phyloP scores from a whole-genome alignment of 2,113 vertebrate genomes.

The Cyphomyrus plagiostoma region DNA sequence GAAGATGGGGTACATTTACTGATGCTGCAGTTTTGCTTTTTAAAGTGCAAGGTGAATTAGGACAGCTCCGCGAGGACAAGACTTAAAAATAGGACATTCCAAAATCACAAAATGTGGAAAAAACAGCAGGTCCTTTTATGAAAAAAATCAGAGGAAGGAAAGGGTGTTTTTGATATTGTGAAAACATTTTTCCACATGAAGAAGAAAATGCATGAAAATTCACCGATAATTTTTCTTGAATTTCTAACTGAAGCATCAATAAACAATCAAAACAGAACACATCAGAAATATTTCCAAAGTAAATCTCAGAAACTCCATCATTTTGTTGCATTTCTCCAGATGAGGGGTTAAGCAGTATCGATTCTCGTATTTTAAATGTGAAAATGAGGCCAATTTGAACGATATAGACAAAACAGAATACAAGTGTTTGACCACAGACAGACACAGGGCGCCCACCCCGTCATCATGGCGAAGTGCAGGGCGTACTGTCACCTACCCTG shows the following conservation, averaged over 20 bases:
- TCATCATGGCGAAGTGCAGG: background rate
- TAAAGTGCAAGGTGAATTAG: background rate
- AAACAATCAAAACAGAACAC: background rate
- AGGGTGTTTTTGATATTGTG: background rate
- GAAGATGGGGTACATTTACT: background rate
- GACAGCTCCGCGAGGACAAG: background rate
- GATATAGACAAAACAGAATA: background rate
- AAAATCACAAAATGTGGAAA: background rate
- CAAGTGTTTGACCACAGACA: background rate
- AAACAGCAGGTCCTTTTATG: background rate
- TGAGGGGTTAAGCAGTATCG: background rate
- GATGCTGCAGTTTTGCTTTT: background rate
- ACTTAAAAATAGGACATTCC: background rate
- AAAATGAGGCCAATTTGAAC: background rate
- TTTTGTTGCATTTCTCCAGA: background rate
- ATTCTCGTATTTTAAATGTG: background rate
- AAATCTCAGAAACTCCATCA: background rate
- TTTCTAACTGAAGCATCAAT: background rate
- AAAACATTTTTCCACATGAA: background rate
- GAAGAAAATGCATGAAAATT: background rate
- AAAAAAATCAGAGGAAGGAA: slow-evolving; percentile 12
- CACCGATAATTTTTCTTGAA: background rate
- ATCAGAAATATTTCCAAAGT: background rate
- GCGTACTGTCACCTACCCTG: slow-evolving; percentile 68
- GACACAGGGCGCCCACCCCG: background rate